These are phyloP conservation scores for Illadopsis cleaveri DNA, from an alignment of 2,113 vertebrate genomes.

Conservation along the genomic window DNA sequence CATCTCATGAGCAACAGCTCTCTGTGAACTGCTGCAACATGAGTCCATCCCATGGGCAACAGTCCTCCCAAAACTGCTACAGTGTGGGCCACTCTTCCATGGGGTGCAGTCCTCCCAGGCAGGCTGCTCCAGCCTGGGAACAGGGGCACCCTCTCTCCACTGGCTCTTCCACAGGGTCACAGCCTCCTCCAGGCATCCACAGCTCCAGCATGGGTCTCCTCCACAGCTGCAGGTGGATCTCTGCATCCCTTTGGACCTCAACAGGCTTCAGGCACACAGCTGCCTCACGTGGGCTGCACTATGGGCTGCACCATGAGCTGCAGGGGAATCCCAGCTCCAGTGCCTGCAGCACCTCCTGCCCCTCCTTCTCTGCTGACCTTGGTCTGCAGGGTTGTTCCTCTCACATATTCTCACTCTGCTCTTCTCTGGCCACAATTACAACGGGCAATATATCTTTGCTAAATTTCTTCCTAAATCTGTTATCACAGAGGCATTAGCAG, in stretches of 20 bases:
- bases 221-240: background rate
- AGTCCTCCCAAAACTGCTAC: background rate
- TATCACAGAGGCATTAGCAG: background rate
- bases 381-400: background rate
- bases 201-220: fast-evolving
- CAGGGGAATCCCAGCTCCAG: fast-evolving
- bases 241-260: background rate
- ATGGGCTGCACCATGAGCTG: background rate
- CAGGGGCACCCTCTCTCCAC: background rate
- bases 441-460: background rate
- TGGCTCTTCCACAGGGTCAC: background rate
- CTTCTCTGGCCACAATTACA: background rate
- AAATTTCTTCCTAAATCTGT: background rate
- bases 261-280: fast-evolving
- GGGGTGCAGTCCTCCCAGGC: background rate
- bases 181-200: background rate
- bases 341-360: background rate
- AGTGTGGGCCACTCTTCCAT: background rate
- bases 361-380: background rate
- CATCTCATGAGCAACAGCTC: fast-evolving
- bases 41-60: background rate
- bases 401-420: background rate
- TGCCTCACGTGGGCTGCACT: background rate
- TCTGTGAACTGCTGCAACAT: background rate
- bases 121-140: background rate